A percentile compares a stretch with the other conserved stretches of the same genome.
These are phyloP conservation scores for Glaucopsyche alexis DNA, from an alignment of 2,888 invertebrate species.

Conservation along the genomic window DNA sequence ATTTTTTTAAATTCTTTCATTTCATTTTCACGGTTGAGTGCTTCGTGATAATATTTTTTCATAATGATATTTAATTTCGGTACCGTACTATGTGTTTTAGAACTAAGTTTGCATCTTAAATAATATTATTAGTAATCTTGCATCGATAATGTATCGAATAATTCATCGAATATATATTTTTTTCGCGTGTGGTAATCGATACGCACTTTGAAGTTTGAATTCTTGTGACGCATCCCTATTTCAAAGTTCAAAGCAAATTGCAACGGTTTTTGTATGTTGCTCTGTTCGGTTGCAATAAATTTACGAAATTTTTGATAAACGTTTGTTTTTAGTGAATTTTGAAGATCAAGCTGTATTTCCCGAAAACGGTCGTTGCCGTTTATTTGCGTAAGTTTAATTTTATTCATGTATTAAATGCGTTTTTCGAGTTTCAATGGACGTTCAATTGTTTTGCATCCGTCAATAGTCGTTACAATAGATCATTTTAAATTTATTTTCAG, in stretches of 20 bases:
- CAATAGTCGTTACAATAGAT: slow-evolving; percentile 63
- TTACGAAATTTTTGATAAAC: slow-evolving; percentile 55
- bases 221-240: slow-evolving; percentile 51
- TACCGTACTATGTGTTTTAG: no score
- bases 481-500: slow-evolving; percentile 59
- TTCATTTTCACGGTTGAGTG: no score
- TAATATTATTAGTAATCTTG: no score
- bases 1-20: no score
- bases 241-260: slow-evolving; percentile 54
- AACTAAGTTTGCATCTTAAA: no score
- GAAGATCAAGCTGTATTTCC: slow-evolving; percentile 36
- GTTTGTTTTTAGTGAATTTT: slow-evolving; percentile 29
- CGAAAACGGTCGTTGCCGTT: slow-evolving; percentile 64
- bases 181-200: slow-evolving; percentile 15
- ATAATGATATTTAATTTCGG: no score
- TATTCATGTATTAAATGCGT: slow-evolving; percentile 45
- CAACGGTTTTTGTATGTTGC: slow-evolving; percentile 74
- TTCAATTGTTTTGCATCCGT: slow-evolving; percentile 78
- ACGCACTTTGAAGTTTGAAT: background rate
- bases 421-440: slow-evolving; percentile 59
- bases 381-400: slow-evolving; percentile 59
- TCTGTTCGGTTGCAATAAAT: slow-evolving; percentile 65
- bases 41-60: no score
- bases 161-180: background rate
- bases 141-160: no score